Evolutionary conservation across 1,140 invertebrate genomes (phyloP), one percentile per base, ranked within the genome.

Genomic region (Scaptomyza hsui): DNA sequence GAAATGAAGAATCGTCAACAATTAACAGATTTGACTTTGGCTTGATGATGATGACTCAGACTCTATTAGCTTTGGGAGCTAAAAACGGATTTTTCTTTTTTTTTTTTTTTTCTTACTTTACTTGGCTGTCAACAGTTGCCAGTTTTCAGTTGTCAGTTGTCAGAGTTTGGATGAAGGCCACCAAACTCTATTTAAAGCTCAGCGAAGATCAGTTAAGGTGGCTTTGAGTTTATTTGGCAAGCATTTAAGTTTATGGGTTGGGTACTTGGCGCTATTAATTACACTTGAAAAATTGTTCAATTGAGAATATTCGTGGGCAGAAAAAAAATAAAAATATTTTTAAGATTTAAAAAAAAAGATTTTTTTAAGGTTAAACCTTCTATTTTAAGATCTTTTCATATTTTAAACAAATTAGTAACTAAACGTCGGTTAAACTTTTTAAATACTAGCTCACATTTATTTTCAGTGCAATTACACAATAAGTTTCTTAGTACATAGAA

Each of bases 21-120:
- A 60, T 72, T 72, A 72, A 67, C 15, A 45, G 55, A 41, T 72
- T 68, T 49, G 12, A n/a, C 6, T 5, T 10, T 24, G n/a, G n/a
- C n/a, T n/a, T n/a, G n/a, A n/a, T n/a, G 32, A 39, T 15, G 68
- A 68, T 72, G 70, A 72, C 32, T 72, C 62, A 67, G 37, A 41
- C 9, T 15, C 42, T 6, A 13, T n/a, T 37, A n/a, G 1, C 41
- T 32, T 29, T 9, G 15, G 37, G 15, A 10, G 19, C 42, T 2
- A 48, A 35, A 51, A 51, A 37, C 19, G 21, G 29, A 26, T 52
- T 52, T 51, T 62, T 35, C 24, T 18, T 52, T 32, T 32, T 2
- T 32, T 32, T 10, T 12, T 32, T 9, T 7, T 3, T 32, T 9
- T 9, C 9, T 32, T 9, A 9, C 6, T 35, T 49, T 42, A 18